Conservation (phyloP, 2,888 invertebrate species). For the Eupithecia exiguata region DNA sequence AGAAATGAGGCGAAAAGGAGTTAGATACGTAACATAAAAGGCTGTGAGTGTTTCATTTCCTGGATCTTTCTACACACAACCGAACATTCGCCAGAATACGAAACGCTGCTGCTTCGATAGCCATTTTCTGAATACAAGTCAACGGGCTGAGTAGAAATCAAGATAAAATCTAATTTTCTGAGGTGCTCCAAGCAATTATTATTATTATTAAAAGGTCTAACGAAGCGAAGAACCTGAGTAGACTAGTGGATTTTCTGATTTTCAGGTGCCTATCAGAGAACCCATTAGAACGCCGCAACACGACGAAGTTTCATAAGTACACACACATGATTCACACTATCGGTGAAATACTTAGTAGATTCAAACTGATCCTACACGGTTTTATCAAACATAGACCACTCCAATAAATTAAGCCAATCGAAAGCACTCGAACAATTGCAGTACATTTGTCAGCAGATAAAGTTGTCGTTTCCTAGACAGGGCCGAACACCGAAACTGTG, state of each 20-base stretch:
- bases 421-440: slow-evolving; percentile 33
- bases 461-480: slow-evolving; percentile 41
- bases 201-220: not conserved
- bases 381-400: not conserved
- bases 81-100: slow-evolving; percentile 3
- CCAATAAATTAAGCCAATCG: slow-evolving; percentile 16
- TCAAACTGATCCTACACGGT: not conserved
- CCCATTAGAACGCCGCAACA: not conserved
- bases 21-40: slow-evolving; percentile 53
- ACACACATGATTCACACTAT: not conserved
- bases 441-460: slow-evolving; percentile 36
- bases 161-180: not conserved
- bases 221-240: not conserved
- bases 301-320: not conserved
- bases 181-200: not conserved
- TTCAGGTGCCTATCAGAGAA: not conserved
- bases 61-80: slow-evolving; percentile 57
- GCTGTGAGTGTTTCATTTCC: slow-evolving; percentile 68
- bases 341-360: not conserved
- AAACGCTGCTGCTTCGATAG: not conserved
- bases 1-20: slow-evolving; percentile 45
- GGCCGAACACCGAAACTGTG: slow-evolving; percentile 61
- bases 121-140: not conserved
- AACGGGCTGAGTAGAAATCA: not conserved
- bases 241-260: not conserved